Base-by-base conservation (phyloP, 2,113 vertebrate species). In the Athene cunicularia region DNA sequence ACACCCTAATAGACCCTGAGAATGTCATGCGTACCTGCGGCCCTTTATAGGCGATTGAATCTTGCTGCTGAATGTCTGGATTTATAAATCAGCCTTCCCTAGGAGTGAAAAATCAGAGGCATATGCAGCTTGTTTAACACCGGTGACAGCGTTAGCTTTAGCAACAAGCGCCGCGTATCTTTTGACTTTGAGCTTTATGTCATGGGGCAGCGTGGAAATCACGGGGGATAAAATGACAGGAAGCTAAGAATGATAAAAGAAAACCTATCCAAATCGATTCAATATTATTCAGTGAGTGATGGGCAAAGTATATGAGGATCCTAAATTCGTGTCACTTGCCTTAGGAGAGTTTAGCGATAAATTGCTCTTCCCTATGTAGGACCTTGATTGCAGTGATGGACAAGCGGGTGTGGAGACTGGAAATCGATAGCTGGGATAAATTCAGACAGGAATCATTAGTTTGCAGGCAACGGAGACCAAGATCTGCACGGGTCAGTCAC, bases 361-460 rank as follows among this genome's bases (percentile, higher is more conserved):
- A 85, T 71, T 84, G 24, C 87, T 80, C 58, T 80, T 53, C 35
- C 47, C 32, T 74, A 87, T 49, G 41, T 71, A 47, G 17, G 43
- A 43, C 35, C 90, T 82, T 94, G 93, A 92, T 83, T 94, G 84
- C 39, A 9, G 85, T 93, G 91, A 93, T 33, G 53, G 91, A 96
- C 92, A 95, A 59, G 71, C 43, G 15, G 95, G 70, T 83, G 27
- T 6, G 30, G 83, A 95, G 94, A 79, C 80, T 97, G 92, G 80
- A 73, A 91, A 97, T 97, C 95, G 91, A 73, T 88, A 94, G n/a
- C 68, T 77, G 20, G 6, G 52, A 74, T 32, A 50, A 80, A 68
- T 60, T 33, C 80, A 68, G 86, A 10, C 75, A 80, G 56, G 41
- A 80, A 32, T 76, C 87, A n/a, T 90, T 75, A 64, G 33, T 70